Percentiles rank a stretch among this genome's conserved stretches.
phyloP scores from a whole-genome alignment of 2,888 invertebrate genomes.

The Odontothrips loti region DNA sequence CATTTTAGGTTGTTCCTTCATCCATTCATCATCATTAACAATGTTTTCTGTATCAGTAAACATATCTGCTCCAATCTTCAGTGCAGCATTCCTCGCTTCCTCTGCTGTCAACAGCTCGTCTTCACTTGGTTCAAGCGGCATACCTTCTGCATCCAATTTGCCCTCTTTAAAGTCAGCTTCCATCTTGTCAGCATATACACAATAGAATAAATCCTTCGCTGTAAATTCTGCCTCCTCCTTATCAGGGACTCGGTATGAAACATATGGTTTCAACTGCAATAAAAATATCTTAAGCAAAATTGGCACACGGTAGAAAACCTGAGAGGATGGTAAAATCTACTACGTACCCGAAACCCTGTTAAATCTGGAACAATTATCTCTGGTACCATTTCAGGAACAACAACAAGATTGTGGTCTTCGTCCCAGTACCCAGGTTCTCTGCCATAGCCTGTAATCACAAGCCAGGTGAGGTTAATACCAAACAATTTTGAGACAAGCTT shows the following conservation, averaged over 20 bases:
- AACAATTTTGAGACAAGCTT: slow-evolving; percentile 17
- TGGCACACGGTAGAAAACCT: neutral
- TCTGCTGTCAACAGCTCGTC: slow-evolving; percentile 67
- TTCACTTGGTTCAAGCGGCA: slow-evolving; percentile 64
- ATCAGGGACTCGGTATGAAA: slow-evolving; percentile 74
- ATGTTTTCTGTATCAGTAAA: slow-evolving; percentile 47
- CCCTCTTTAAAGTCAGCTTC: slow-evolving; percentile 65
- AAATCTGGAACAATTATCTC: slow-evolving; percentile 90
- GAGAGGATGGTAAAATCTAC: slow-evolving; percentile 29
- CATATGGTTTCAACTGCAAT: slow-evolving; percentile 81
- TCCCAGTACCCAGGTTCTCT: slow-evolving; percentile 58
- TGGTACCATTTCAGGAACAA: slow-evolving; percentile 83
- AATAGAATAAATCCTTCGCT: slow-evolving; percentile 74
- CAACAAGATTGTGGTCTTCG: slow-evolving; percentile 53
- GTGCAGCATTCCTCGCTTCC: slow-evolving; percentile 65
- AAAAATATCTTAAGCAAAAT: slow-evolving; percentile 33
- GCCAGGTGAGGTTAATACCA: slow-evolving; percentile 33
- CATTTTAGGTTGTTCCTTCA: slow-evolving; percentile 4
- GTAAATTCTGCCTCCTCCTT: slow-evolving; percentile 78
- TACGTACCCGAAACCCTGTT: slow-evolving; percentile 61
- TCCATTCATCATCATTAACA: slow-evolving; percentile 1
- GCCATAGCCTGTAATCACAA: slow-evolving; percentile 57
- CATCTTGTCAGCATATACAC: slow-evolving; percentile 75
- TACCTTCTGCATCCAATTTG: slow-evolving; percentile 65
- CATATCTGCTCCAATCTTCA: slow-evolving; percentile 77